Conservation (phyloP, 2,888 invertebrate species). For the Tipula vernalis region DNA sequence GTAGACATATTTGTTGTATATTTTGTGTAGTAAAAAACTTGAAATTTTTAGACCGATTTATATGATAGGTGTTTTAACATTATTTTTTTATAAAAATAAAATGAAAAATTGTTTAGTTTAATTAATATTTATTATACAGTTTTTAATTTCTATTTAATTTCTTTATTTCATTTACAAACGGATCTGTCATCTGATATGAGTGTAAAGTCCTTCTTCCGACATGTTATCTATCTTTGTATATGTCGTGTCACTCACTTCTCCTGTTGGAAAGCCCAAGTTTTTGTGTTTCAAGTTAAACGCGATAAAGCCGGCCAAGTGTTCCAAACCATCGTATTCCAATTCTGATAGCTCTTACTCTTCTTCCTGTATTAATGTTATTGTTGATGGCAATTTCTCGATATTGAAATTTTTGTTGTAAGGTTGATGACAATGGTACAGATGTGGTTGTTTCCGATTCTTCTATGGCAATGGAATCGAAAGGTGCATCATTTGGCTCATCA, state of each 20-base stretch:
- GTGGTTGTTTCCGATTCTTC: no score
- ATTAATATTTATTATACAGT: neutral
- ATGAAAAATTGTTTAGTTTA: neutral
- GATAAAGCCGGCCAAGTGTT: neutral
- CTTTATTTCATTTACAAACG: no score
- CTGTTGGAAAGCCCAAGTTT: neutral
- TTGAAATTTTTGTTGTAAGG: no score
- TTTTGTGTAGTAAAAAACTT: neutral
- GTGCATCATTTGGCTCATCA: no score
- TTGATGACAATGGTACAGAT: no score
- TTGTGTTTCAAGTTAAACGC: neutral
- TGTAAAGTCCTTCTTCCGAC: no score
- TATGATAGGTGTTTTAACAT: neutral
- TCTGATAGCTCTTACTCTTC: neutral
- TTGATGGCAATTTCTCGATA: no score
- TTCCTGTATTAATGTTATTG: no score
- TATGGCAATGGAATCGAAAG: no score
- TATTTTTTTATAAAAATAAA: neutral
- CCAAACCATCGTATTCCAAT: neutral
- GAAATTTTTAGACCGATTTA: neutral
- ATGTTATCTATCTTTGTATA: no score
- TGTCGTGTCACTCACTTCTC: neutral
- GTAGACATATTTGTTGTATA: neutral
- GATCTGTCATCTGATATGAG: no score
- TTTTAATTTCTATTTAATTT: neutral